A percentile compares a stretch with the other conserved stretches of the same genome.
Conservation (phyloP, 2,113 vertebrate species). For the Maccullochella peelii region DNA sequence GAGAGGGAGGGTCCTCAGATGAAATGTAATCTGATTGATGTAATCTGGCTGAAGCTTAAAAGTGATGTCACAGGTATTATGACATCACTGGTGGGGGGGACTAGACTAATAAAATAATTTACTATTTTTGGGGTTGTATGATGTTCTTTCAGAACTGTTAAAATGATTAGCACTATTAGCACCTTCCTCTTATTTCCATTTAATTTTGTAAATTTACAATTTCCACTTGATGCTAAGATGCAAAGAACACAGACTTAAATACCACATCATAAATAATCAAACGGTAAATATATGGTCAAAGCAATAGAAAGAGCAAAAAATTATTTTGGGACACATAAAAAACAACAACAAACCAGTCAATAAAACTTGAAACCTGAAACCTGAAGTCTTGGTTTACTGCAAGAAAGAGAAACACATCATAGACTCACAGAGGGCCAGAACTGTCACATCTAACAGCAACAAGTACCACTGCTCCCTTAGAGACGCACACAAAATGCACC, state of each 20-base stretch:
- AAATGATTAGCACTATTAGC: not conserved
- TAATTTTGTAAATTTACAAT: not conserved
- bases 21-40: slow-evolving; percentile 16
- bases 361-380: not conserved
- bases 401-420: not conserved
- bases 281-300: not conserved
- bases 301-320: not conserved
- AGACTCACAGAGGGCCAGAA: not conserved
- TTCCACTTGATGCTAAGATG: not conserved
- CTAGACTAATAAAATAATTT: not conserved
- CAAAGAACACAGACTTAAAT: not conserved
- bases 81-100: not conserved
- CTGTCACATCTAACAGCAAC: not conserved
- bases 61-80: not conserved
- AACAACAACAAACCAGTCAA: not conserved
- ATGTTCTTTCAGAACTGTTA: not conserved
- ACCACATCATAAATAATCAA: not conserved
- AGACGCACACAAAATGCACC: not conserved
- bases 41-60: not conserved
- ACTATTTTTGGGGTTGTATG: not conserved
- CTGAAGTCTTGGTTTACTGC: not conserved
- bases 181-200: not conserved
- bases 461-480: not conserved
- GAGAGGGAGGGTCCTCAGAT: not conserved
- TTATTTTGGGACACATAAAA: not conserved